phyloP scores from a whole-genome alignment of 2,113 vertebrate species.

The Clinocottus analis region DNA sequence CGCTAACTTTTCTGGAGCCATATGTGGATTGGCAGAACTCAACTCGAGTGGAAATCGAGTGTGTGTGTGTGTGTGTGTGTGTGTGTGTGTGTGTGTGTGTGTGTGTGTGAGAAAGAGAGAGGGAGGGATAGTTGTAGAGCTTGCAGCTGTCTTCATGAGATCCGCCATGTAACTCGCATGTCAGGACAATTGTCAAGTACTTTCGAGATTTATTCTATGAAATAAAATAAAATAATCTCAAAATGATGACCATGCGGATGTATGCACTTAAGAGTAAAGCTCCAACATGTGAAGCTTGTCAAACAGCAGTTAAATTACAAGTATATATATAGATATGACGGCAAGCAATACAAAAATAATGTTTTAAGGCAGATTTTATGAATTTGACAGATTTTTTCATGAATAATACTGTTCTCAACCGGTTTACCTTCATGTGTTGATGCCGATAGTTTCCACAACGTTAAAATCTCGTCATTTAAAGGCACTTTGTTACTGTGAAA shows the following conservation, averaged over 20 bases:
- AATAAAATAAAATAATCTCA: background rate
- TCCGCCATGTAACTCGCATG: background rate
- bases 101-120: background rate
- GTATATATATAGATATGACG: background rate
- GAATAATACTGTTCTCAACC: background rate
- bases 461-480: too few relatives aligned
- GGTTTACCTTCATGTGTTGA: background rate
- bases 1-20: slow-evolving; percentile 47
- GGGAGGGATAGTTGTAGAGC: too few relatives aligned
- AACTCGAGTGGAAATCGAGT: background rate
- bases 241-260: background rate
- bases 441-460: background rate
- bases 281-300: background rate
- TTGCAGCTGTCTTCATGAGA: background rate
- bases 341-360: background rate
- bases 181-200: background rate
- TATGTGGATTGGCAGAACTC: slow-evolving; percentile 17
- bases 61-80: background rate
- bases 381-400: background rate
- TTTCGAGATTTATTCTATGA: background rate
- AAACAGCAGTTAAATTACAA: background rate
- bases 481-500: too few relatives aligned
- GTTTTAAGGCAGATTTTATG: background rate
- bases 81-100: background rate
- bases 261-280: background rate